Base-by-base conservation (phyloP, 2,797 vertebrate genomes). In the Sebastes minor region DNA sequence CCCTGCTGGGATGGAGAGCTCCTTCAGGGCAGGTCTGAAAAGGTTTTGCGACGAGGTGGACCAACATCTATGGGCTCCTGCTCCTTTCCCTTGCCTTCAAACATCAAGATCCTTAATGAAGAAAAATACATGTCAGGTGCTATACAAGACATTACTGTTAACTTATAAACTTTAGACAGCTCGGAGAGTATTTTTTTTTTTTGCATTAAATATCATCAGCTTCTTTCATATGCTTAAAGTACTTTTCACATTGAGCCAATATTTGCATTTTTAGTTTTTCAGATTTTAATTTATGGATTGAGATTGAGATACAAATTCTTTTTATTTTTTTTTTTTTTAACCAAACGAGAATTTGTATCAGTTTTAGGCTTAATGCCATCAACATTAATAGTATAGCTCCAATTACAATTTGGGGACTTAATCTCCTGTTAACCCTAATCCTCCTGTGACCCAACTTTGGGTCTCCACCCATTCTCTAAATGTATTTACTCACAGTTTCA, bases 101-200 rank as follows among this genome's bases (percentile, higher is more conserved):
- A 97, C 95, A 97, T 96, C 88, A 97, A 88, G 78, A 97, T 97
- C 94, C 96, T 97, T 72, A 2, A 82, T 18, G 8, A 78, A 64
- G 33, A 88, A 72, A 78, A 79, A 2, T 0, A 4, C 16, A 55
- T n/a, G 27, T 73, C 59, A 86, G 33, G 38, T 63, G 20, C 8
- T 78, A 22, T 57, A 9, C 6, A 63, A 60, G 3, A 12, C 8
- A 38, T 65, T 35, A 4, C 13, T 60, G 6, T 32, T 8, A 22
- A 80, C 7, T 3, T 14, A 2, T 52, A 28, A 38, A 33, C 6
- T 73, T 23, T 6, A 38, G 9, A 60, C 1, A 18, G 12, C 25
- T 30, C 3, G 13, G 14, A 25, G 20, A 23, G 3, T 22, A 20
- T 7, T 9, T 18, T 16, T 16, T 42, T 38, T 53, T 20, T 63